These are phyloP conservation scores for Channa maculata DNA, from an alignment of 2,113 vertebrate genomes.

Conservation along the genomic window DNA sequence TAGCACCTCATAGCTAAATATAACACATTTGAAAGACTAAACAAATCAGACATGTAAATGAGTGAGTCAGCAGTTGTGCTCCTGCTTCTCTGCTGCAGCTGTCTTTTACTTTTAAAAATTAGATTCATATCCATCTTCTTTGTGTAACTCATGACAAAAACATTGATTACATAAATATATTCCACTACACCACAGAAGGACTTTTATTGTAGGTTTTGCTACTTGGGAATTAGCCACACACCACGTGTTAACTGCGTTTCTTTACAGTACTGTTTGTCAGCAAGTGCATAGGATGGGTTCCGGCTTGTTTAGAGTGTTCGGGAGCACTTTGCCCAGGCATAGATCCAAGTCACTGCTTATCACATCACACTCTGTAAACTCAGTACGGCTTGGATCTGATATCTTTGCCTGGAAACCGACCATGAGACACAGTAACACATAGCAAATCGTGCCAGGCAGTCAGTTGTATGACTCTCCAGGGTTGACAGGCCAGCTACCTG, in stretches of 20 bases:
- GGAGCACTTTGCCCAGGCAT: background rate
- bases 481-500: constrained; percentile 35
- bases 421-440: background rate
- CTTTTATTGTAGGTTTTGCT: too few species aligned
- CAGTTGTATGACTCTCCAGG: background rate
- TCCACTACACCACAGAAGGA: too few species aligned
- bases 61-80: too few species aligned
- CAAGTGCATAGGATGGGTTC: background rate
- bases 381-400: background rate
- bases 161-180: too few species aligned
- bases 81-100: too few species aligned
- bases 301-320: background rate
- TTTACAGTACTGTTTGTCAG: background rate
- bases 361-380: constrained; percentile 22
- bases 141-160: too few species aligned
- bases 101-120: too few species aligned
- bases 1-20: too few species aligned
- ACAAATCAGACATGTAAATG: too few species aligned
- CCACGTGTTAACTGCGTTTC: background rate
- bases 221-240: too few species aligned
- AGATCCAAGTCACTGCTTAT: constrained; percentile 6
- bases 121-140: too few species aligned
- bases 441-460: background rate
- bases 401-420: background rate
- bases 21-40: too few species aligned